phyloP scores from a whole-genome alignment of 2,797 vertebrate genomes.

The Agapornis canus region DNA sequence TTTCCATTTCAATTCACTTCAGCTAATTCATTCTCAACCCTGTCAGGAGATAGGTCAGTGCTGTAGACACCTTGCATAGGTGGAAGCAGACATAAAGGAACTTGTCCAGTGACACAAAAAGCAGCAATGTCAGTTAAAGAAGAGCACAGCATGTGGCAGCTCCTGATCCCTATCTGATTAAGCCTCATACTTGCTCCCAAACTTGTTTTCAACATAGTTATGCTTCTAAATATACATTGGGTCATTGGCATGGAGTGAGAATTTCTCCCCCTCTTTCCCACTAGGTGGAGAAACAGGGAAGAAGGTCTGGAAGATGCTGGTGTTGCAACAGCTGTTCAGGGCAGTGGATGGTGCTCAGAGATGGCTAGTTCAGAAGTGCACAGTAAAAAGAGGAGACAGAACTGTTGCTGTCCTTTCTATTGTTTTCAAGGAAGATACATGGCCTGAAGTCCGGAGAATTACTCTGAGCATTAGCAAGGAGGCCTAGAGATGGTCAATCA shows the following conservation, averaged over 20 bases:
- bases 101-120: background rate
- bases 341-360: background rate
- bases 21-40: background rate
- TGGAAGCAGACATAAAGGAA: background rate
- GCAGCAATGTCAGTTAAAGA: background rate
- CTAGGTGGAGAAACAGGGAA: constrained; percentile 81
- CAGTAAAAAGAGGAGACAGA: background rate
- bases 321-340: constrained; percentile 77
- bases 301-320: constrained; percentile 77
- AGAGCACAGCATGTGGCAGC: background rate
- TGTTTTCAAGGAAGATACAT: background rate
- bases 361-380: background rate
- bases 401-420: background rate
- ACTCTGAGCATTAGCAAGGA: background rate
- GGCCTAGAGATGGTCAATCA: background rate
- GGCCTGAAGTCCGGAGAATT: background rate
- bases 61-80: background rate
- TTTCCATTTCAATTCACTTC: background rate
- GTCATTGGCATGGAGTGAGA: background rate
- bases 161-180: background rate
- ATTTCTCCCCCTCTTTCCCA: background rate
- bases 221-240: background rate
- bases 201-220: background rate
- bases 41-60: background rate
- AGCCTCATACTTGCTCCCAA: background rate